These are phyloP conservation scores for Scarus forsteni DNA, from an alignment of 2,797 vertebrate species.

Conservation along the genomic window DNA sequence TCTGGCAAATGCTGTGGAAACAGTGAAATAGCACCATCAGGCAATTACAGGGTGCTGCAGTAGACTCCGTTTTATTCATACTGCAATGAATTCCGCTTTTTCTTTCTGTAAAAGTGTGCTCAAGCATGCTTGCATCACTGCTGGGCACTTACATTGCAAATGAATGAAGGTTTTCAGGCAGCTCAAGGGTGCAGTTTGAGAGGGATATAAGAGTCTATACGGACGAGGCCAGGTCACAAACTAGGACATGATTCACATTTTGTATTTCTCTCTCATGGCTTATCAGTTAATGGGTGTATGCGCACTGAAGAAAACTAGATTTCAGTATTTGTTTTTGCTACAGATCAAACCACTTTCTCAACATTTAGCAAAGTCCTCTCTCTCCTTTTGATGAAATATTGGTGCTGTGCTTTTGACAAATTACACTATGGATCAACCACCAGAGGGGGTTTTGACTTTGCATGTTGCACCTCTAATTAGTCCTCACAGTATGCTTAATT, in stretches of 20 bases:
- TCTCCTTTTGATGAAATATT: too few species aligned
- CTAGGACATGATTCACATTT: not conserved
- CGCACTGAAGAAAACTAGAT: too few species aligned
- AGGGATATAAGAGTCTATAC: not conserved
- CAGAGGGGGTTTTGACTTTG: too few species aligned
- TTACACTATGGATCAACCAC: too few species aligned
- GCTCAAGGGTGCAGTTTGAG: not conserved
- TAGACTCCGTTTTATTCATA: slow-evolving; percentile 31
- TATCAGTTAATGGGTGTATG: too few species aligned
- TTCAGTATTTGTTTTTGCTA: too few species aligned
- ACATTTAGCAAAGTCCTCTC: too few species aligned
- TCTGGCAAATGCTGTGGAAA: slow-evolving; percentile 21
- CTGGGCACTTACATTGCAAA: not conserved
- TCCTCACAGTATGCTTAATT: too few species aligned
- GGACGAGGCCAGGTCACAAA: slow-evolving; percentile 8
- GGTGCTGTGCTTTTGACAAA: too few species aligned
- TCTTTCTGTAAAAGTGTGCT: slow-evolving; percentile 1
- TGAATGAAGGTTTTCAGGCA: slow-evolving; percentile 9
- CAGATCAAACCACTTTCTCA: too few species aligned
- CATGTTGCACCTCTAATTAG: too few species aligned
- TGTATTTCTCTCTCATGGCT: too few species aligned
- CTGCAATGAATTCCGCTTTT: slow-evolving; percentile 10
- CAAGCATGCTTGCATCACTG: not conserved
- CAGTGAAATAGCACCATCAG: slow-evolving; percentile 14
- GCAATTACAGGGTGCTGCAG: slow-evolving; percentile 14